Base-by-base conservation (phyloP, 2,888 invertebrate genomes). In the Allolobophora icterica region DNA sequence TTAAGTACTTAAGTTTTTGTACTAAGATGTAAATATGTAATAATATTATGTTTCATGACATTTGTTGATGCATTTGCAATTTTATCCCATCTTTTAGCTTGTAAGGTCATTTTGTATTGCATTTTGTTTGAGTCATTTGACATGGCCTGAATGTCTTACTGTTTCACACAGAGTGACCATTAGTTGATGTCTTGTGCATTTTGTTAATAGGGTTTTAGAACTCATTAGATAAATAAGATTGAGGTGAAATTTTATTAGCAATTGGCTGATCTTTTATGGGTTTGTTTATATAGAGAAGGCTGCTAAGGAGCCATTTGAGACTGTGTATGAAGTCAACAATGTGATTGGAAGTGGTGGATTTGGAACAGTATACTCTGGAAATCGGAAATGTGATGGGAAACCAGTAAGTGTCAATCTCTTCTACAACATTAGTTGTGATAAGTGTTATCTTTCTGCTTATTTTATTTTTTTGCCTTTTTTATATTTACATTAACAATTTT, bases 301-400 rank as follows among this genome's bases (percentile, higher is more conserved):
- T 35, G 38, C 34, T 6, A 87, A 87, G 38, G 87, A 87, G 87
- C 87, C 87, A 34, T 87, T 87, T 87, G 87, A 87, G 38, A 87
- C 21, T 19, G 35, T 87, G 21, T 87, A 87, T 34, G 87, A 35
- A 38, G 87, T 87, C 34, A 38, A 87, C 34, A 87, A 87, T 24
- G 87, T 94, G 35, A 92, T 96, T n/a, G 96, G 96, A 87, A 96
- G 96, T 93, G 96, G 96, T 84, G 96, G 96, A 21, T 96, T 96
- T 94, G 96, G 96, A 35, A 96, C 96, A 42, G 96, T 96, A 89
- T 96, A 96, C 94, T 94, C 95, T 91, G 96, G 96, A 90, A 94
- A 94, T 71, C 94, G 96, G 91, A 94, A 95, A 91, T 94, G 95
- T 92, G 96, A 96, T 94, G 95, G 95, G 87, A 93, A 95, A 91